Evolutionary conservation across 2,797 vertebrate genomes (phyloP).

Genomic region (Psittacula echo): DNA sequence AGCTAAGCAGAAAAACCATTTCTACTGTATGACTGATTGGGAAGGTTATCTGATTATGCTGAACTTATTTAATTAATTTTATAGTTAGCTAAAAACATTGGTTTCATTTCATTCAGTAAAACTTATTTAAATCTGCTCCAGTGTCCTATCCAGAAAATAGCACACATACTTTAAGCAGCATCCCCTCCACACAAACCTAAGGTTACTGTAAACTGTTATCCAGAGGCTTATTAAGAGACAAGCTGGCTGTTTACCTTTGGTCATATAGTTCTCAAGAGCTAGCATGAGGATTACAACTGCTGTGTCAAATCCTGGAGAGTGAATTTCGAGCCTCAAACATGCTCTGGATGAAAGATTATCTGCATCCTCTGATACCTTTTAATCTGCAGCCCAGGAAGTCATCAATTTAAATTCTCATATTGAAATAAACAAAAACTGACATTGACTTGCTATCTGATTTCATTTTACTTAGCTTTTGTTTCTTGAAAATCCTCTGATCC

Average conservation of each 20-base stretch:
- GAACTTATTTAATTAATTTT: background rate
- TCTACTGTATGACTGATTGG: background rate
- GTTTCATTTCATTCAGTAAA: background rate
- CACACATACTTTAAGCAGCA: background rate
- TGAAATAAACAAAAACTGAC: background rate
- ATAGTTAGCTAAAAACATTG: background rate
- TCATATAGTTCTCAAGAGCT: background rate
- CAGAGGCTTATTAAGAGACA: background rate
- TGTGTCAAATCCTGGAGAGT: background rate
- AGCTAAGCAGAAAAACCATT: background rate
- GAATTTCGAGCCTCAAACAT: background rate
- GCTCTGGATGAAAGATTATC: background rate
- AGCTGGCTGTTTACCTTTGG: constrained; percentile 13
- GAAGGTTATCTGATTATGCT: background rate
- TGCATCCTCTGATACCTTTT: constrained; percentile 13
- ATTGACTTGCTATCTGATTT: background rate
- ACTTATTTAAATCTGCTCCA: background rate
- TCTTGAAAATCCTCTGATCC: background rate
- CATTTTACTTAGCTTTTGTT: background rate
- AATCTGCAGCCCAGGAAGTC: background rate
- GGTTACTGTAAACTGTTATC: background rate
- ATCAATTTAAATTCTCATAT: background rate
- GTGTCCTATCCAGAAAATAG: background rate
- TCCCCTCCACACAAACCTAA: background rate
- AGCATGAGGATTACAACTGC: constrained; percentile 6